Base-by-base conservation (phyloP, 2,113 vertebrate species). In the Tachysurus vachellii region DNA sequence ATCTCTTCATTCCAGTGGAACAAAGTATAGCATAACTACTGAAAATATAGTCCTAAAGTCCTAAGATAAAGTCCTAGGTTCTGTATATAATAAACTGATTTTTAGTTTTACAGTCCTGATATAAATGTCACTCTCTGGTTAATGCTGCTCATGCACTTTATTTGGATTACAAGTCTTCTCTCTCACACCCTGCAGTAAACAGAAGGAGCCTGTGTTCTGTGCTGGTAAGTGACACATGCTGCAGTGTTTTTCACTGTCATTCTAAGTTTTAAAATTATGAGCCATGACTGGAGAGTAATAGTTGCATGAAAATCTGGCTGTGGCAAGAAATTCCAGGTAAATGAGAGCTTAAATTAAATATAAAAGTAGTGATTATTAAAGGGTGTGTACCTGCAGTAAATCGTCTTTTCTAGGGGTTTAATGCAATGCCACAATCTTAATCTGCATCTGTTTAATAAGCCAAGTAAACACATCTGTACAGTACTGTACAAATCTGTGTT, bases 161-260 rank as follows among this genome's bases (percentile, higher is more conserved):
- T 59, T 86, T 75, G 26, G 23, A 71, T 90, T 84, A 76, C 53
- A 53, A 82, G 73, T 13, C 79, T 42, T 81, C 79, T 73, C n/a
- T 89, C 5, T 91, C 85, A 36, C 47, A 92, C 92, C 93, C 92
- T 85, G 90, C 96, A 99, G 98, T 96, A 99, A 98, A 95, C 97
- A 96, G 93, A 99, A 96, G 96, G 98, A 99, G 73, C 97, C 98
- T 11, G 95, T 99, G 86, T 99, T 99, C 96, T 99, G 96, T 86
- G 95, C 97, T 96, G 98, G 98, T 99, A 97, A 96, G 97, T 95
- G 81, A 79, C 56, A 82, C 44, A 5, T 47, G 70, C 53, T 70
- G 53, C 47, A 26, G 7, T 59, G 62, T 36, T 71, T 5, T 83
- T 61, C 80, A 66, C 79, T 62, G 64, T 66, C 71, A 79, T 88